phyloP scores from a whole-genome alignment of 2,113 vertebrate genomes.

The Sapayoa aenigma region DNA sequence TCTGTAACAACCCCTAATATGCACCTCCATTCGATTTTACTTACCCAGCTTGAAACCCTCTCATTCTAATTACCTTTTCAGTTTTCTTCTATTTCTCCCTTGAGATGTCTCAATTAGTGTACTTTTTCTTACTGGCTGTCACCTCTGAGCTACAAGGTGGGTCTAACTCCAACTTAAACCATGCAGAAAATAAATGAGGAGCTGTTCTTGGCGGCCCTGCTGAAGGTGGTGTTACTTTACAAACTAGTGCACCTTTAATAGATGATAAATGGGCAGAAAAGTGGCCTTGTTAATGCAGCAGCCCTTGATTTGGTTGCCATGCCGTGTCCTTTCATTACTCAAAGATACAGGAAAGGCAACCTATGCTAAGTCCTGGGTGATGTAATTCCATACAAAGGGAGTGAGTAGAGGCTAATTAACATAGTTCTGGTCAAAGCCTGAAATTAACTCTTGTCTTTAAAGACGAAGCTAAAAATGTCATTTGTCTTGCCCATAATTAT shows the following conservation, averaged over 20 bases:
- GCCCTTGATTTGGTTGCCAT: constrained; percentile 67
- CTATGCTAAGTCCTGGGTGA: constrained; percentile 60
- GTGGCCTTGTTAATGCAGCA: constrained; percentile 76
- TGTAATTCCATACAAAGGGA: constrained; percentile 46
- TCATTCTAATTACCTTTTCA: constrained; percentile 80
- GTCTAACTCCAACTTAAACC: constrained; percentile 73
- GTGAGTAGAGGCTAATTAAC: constrained; percentile 72
- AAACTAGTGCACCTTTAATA: constrained; percentile 79
- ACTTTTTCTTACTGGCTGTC: constrained; percentile 78
- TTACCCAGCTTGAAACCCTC: constrained; percentile 72
- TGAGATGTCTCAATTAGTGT: constrained; percentile 82
- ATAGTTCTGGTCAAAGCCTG: constrained; percentile 72
- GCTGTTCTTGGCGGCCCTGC: constrained; percentile 67
- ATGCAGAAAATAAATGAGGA: constrained; percentile 82
- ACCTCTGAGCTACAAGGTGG: constrained; percentile 77
- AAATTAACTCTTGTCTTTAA: constrained; percentile 76
- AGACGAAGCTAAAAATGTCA: constrained; percentile 65
- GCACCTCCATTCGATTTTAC: constrained; percentile 72
- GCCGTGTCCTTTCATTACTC: constrained; percentile 76
- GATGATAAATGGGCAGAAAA: constrained; percentile 83
- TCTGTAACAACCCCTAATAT: constrained; percentile 67
- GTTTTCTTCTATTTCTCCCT: constrained; percentile 75
- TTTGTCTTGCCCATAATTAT: constrained; percentile 72
- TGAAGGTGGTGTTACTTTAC: constrained; percentile 78
- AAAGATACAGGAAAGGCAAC: constrained; percentile 61